These are phyloP conservation scores for Hystrix cristata DNA, from an alignment of 2,113 vertebrate genomes.

Conservation along the genomic window DNA sequence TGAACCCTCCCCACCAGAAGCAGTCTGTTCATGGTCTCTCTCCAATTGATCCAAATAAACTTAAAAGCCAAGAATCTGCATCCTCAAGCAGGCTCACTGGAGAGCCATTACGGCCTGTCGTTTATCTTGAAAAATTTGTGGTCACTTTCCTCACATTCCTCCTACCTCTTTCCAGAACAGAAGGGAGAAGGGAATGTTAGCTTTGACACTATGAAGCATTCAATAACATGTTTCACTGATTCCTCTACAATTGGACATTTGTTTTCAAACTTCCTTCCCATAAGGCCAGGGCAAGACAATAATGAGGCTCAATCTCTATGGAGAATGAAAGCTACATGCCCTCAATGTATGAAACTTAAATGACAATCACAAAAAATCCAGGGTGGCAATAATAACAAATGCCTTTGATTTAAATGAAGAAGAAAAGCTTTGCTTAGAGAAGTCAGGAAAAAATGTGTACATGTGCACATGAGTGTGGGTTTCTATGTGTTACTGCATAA, in stretches of 20 bases:
- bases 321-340: conserved; percentile 21
- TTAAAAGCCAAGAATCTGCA: neutral
- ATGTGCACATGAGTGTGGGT: fast-evolving
- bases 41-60: neutral
- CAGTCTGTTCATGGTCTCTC: neutral
- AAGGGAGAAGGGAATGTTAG: neutral
- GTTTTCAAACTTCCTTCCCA: conserved; percentile 34
- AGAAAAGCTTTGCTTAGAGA: conserved; percentile 46
- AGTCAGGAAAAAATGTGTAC: conserved; percentile 1
- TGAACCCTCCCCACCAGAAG: neutral
- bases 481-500: neutral
- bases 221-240: neutral
- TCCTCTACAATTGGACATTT: neutral
- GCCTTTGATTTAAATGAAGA: conserved; percentile 1
- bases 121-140: neutral
- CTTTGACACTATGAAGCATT: neutral
- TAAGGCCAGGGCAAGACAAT: neutral
- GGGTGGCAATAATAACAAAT: conserved; percentile 10
- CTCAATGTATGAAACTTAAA: neutral
- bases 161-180: conserved; percentile 13
- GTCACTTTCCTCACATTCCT: neutral
- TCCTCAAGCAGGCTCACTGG: neutral
- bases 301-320: neutral
- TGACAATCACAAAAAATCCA: neutral
- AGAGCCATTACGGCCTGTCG: neutral